These are phyloP conservation scores for Ganaspis brasiliensis DNA, from an alignment of 2,888 invertebrate species.

Conservation along the genomic window DNA sequence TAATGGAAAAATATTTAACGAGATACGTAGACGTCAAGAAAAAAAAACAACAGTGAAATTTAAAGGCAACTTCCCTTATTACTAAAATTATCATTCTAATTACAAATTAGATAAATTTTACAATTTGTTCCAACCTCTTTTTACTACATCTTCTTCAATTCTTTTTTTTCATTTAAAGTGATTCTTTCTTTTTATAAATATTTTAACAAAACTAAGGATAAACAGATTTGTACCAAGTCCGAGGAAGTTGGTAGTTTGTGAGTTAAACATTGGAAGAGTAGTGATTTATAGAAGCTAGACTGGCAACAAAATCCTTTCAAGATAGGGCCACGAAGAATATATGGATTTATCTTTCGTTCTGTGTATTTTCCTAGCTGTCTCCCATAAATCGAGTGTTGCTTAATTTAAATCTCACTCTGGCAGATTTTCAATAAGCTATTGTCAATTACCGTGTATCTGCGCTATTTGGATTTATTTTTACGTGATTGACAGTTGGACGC, in stretches of 20 bases:
- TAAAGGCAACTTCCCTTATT: not conserved
- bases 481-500: conserved; percentile 71
- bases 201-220: not conserved
- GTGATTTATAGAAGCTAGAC: conserved; percentile 21
- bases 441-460: conserved; percentile 75
- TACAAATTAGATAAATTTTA: too few relatives aligned
- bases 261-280: not conserved
- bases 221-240: not conserved
- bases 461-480: conserved; percentile 68
- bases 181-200: not conserved
- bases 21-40: conserved; percentile 2
- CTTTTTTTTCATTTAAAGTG: too few relatives aligned
- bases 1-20: conserved; percentile 30
- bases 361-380: conserved; percentile 45
- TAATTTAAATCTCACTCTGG: conserved; percentile 70
- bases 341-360: conserved; percentile 48
- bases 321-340: conserved; percentile 15
- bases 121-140: too few relatives aligned
- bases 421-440: conserved; percentile 74
- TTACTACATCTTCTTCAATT: too few relatives aligned
- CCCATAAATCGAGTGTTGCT: conserved; percentile 63
- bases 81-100: not conserved
- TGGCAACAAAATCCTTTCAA: conserved; percentile 29
- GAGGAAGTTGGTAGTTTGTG: conserved; percentile 9
- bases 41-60: not conserved